Percentiles rank a stretch among this genome's conserved stretches.
Conservation (phyloP, 2,797 vertebrate species). For the Tapera naevia region DNA sequence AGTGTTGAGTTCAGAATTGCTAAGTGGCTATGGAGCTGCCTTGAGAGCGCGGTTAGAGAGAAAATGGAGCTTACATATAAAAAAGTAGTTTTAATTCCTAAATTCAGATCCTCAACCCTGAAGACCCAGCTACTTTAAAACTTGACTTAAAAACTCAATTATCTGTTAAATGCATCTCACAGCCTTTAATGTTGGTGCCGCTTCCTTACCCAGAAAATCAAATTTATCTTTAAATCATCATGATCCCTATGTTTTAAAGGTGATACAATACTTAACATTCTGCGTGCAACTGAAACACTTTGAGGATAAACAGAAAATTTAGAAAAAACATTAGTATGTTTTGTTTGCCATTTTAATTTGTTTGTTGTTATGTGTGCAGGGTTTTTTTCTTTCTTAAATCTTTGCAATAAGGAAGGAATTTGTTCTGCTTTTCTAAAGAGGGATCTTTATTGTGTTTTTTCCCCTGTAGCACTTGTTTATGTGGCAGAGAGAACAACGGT, state of each 20-base stretch:
- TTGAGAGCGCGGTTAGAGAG: background rate
- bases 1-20: background rate
- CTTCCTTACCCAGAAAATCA: background rate
- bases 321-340: background rate
- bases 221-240: background rate
- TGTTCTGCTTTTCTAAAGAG: background rate
- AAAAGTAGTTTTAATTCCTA: background rate
- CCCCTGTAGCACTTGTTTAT: constrained; percentile 1
- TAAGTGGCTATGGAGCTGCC: background rate
- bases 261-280: background rate
- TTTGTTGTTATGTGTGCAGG: background rate
- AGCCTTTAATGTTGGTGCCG: background rate
- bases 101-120: background rate
- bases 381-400: background rate
- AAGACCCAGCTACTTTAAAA: background rate
- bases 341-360: background rate
- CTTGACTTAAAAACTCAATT: constrained; percentile 7
- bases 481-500: background rate
- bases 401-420: background rate
- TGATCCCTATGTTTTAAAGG: background rate
- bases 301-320: background rate
- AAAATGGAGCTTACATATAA: background rate
- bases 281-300: background rate
- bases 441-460: background rate
- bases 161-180: constrained; percentile 12